phyloP scores from a whole-genome alignment of 2,888 invertebrate genomes.

The Actias luna region DNA sequence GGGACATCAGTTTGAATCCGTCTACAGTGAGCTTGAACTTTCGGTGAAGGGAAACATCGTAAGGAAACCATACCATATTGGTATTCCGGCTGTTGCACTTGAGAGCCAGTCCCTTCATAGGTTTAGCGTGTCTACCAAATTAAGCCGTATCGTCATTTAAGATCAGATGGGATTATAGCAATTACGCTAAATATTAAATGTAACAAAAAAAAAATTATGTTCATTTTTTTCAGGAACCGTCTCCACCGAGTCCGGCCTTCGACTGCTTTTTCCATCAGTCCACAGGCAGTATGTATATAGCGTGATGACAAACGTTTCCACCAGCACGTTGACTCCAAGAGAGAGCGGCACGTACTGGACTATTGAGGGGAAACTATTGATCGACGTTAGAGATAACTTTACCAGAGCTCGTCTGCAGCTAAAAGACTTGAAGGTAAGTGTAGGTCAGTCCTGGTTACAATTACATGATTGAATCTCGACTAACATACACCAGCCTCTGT shows the following conservation, averaged over 20 bases:
- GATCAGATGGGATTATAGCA: no score
- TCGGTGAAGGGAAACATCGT: no score
- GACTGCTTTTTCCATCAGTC: slow-evolving; percentile 55
- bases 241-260: slow-evolving; percentile 42
- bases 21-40: no score
- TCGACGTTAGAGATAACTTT: slow-evolving; percentile 57
- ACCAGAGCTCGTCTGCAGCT: slow-evolving; percentile 52
- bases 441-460: no score
- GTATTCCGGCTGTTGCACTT: no score
- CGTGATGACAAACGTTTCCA: slow-evolving; percentile 59
- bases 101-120: no score
- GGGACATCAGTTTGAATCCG: no score
- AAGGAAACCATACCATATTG: no score
- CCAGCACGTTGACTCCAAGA: slow-evolving; percentile 49
- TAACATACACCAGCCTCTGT: no score
- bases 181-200: background rate
- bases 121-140: no score
- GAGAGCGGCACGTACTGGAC: slow-evolving; percentile 59
- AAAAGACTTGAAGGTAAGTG: slow-evolving; percentile 58
- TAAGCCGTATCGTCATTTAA: no score
- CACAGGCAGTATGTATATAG: slow-evolving; percentile 55
- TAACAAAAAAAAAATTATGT: background rate
- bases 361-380: slow-evolving; percentile 50
- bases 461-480: no score
- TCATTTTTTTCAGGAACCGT: slow-evolving; percentile 26